Conservation (phyloP, 2,797 vertebrate species). For the Gymnoscopelus microlampas region DNA sequence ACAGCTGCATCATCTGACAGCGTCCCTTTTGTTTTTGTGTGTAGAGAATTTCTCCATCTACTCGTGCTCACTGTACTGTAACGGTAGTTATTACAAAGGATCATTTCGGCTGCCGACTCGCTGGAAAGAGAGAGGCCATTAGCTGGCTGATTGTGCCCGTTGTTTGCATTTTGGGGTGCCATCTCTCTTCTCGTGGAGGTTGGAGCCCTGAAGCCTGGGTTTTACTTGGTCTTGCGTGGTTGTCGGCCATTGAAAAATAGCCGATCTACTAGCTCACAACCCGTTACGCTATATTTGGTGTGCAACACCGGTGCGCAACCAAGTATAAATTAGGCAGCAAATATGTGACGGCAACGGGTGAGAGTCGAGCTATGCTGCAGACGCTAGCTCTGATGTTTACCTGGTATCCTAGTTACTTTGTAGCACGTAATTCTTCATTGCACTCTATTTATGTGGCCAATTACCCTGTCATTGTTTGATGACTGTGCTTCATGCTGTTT, state of each 20-base stretch:
- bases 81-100: constrained; percentile 69
- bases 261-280: not conserved
- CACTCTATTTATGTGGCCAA: too few relatives aligned
- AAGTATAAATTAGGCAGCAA: too few relatives aligned
- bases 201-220: constrained; percentile 32
- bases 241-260: not conserved
- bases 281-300: too few relatives aligned
- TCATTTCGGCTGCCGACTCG: constrained; percentile 55
- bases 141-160: constrained; percentile 66
- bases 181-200: constrained; percentile 36
- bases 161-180: constrained; percentile 72
- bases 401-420: not conserved
- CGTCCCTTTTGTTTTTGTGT: constrained; percentile 51
- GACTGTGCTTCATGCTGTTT: not conserved
- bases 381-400: not conserved
- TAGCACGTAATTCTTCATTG: not conserved
- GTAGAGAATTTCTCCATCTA: constrained; percentile 53
- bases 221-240: too few relatives aligned
- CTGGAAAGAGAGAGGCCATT: constrained; percentile 62
- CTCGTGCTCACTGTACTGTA: constrained; percentile 62
- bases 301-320: too few relatives aligned
- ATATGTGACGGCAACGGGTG: too few relatives aligned
- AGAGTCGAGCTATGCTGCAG: too few relatives aligned
- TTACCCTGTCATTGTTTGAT: too few relatives aligned
- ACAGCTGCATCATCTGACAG: constrained; percentile 47